Evolutionary conservation across 1,140 invertebrate species (phyloP).

Genomic region (Bombus huntii): DNA sequence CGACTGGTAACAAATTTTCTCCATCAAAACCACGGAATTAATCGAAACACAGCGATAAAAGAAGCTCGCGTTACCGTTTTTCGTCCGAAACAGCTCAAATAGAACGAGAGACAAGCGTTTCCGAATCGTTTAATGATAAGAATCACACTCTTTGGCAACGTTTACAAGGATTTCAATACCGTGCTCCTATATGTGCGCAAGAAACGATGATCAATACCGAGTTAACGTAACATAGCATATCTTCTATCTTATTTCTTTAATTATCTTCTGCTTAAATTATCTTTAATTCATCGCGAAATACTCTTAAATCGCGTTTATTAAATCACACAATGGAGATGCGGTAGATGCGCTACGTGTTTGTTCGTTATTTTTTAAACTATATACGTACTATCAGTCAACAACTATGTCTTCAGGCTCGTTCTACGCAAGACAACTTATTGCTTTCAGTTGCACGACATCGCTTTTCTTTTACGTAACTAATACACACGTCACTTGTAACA

Average conservation of each 20-base stretch:
- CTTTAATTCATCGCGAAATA: background rate
- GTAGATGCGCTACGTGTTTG: background rate
- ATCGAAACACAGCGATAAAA: too few relatives aligned
- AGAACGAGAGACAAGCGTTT: background rate
- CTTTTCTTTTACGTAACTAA: slow-evolving; percentile 11
- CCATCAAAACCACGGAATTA: too few relatives aligned
- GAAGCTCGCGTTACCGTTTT: background rate
- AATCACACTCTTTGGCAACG: background rate
- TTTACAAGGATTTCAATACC: slow-evolving; percentile 9
- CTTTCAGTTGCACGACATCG: slow-evolving; percentile 46
- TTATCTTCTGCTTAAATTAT: background rate
- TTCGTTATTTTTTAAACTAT: slow-evolving; percentile 38
- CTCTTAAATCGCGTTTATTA: background rate
- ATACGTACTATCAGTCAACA: slow-evolving; percentile 56
- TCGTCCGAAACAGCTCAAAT: too few relatives aligned
- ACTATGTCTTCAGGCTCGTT: slow-evolving; percentile 30
- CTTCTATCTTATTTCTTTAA: background rate
- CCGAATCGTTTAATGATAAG: background rate
- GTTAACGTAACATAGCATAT: too few relatives aligned
- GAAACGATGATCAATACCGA: background rate
- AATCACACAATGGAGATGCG: slow-evolving; percentile 10
- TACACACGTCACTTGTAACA: background rate
- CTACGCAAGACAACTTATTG: slow-evolving; percentile 53
- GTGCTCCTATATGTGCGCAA: background rate
- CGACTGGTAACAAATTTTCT: background rate